Base-by-base conservation (phyloP, 2,888 invertebrate species). In the Nomada ferruginata region DNA sequence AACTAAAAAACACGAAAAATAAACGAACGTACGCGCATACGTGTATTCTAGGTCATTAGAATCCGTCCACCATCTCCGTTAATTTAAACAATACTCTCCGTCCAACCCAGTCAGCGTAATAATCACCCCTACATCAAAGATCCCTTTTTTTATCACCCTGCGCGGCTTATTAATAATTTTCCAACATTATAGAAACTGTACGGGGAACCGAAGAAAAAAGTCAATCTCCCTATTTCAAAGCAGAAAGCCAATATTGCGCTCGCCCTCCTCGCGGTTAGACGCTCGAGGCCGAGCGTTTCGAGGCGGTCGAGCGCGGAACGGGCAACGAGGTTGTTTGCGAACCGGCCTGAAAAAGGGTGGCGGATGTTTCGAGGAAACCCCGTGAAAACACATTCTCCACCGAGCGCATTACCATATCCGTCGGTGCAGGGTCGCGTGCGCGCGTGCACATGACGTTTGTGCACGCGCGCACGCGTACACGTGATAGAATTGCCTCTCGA, bases 371-470 rank as follows among this genome's bases (percentile, higher is more conserved):
- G 82, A 80, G 84, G 79, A 82, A 82, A 74, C 78, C 78, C 73
- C 80, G 83, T 85, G 89, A 90, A 90, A 90, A 90, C 88, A 89
- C 88, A 88, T 89, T 90, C 86, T 79, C 66, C 73, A 76, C 83
- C 87, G 87, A 87, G 86, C 85, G 86, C 84, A 91, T 90, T 90
- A 91, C 87, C 91, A 90, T 90, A 90, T 88, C 90, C 85, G 85
- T 74, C 70, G 76, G 80, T 74, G 78, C 76, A 79, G 82, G 74
- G 79, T 20, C 20, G 59, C 59, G 15, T 13, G 59, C 29, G 15
- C 23, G 55, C 36, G 9, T 18, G 15, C 59, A 26, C 42, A n/a
- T 18, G 68, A 53, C 20, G 1, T 23, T 42, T 26, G 59, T 29
- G 70, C 70, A 60, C 70, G 47, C 47, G 47, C 59, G 29, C 70